These are phyloP conservation scores for Mercenaria mercenaria DNA, from an alignment of 1,140 invertebrate species.

Conservation along the genomic window DNA sequence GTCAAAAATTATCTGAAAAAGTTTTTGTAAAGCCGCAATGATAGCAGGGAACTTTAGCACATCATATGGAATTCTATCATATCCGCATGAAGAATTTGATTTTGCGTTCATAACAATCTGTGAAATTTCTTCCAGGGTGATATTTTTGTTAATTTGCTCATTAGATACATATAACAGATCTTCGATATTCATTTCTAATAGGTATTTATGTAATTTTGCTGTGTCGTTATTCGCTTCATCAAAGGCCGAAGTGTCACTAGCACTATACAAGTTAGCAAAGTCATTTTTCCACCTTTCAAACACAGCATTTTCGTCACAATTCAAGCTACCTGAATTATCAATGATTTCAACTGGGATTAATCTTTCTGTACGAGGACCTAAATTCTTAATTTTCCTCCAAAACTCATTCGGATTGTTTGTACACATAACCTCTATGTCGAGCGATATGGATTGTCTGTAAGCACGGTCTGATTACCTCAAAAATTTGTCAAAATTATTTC, in stretches of 20 bases:
- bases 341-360: neutral
- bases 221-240: neutral
- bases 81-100: neutral
- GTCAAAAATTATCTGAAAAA: conserved; percentile 44
- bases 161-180: neutral
- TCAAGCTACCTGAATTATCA: neutral
- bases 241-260: neutral
- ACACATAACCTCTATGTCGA: neutral
- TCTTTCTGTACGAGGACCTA: neutral
- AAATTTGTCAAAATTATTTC: neutral
- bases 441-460: neutral
- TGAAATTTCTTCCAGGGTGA: neutral
- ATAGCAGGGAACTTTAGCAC: too few relatives aligned
- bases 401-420: neutral
- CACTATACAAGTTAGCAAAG: too few relatives aligned
- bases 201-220: neutral
- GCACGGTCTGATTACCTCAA: neutral
- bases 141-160: neutral
- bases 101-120: neutral
- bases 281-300: too few relatives aligned
- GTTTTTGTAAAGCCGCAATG: neutral
- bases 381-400: neutral
- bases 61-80: conserved; percentile 11
- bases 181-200: neutral
- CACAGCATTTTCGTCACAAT: too few relatives aligned